phyloP scores from a whole-genome alignment of 2,113 vertebrate species.

The Orycteropus afer region DNA sequence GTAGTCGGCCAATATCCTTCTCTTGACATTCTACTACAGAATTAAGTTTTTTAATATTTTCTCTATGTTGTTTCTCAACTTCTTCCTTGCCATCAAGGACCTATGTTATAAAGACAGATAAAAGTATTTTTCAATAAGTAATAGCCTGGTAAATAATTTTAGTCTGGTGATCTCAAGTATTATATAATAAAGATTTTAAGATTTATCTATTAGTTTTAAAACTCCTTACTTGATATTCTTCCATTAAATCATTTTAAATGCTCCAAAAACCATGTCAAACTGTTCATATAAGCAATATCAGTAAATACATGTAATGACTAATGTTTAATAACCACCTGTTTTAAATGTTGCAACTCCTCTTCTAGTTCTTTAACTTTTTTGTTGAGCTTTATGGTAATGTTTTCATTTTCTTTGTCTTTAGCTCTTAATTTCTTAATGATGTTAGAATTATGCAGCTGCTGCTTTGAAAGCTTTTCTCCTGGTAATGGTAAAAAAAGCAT shows the following conservation, averaged over 20 bases:
- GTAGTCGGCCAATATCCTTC: conserved; percentile 91
- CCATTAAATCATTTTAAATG: conserved; percentile 3
- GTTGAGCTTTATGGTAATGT: conserved; percentile 88
- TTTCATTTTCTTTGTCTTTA: conserved; percentile 96
- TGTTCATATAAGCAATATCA: background rate
- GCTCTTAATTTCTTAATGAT: conserved; percentile 97
- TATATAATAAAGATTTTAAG: background rate
- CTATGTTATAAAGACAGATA: conserved; percentile 80
- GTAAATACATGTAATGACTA: background rate
- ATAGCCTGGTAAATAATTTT: background rate
- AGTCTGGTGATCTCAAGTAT: conserved; percentile 1
- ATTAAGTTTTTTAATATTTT: conserved; percentile 96
- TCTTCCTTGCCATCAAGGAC: conserved; percentile 98
- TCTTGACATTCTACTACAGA: conserved; percentile 94
- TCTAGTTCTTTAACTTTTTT: conserved; percentile 95
- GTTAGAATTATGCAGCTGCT: conserved; percentile 97
- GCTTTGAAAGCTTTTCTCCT: conserved; percentile 99
- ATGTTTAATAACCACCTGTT: conserved; percentile 87
- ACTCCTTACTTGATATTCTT: background rate
- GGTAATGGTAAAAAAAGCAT: conserved; percentile 49
- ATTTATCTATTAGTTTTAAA: background rate
- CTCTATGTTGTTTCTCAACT: conserved; percentile 96
- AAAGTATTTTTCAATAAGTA: conserved; percentile 22
- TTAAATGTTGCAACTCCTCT: conserved; percentile 93
- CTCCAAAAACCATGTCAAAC: background rate